A percentile compares a stretch with the other conserved stretches of the same genome.
phyloP scores from a whole-genome alignment of 2,888 invertebrate genomes.

The Drosophila emarginata region DNA sequence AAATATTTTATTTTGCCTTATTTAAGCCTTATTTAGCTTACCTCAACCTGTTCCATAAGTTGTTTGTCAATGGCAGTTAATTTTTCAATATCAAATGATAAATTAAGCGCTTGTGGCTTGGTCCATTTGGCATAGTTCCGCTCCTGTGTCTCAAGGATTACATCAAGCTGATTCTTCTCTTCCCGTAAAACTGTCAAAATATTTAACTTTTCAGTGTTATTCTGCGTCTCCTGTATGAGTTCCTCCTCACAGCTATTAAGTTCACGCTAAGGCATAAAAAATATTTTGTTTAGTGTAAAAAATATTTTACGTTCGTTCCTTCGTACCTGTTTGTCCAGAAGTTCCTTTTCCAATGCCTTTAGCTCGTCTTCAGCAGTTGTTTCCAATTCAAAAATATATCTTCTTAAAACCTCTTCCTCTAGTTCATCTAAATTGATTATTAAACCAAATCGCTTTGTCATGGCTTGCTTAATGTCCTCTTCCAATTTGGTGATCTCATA shows the following conservation, averaged over 20 bases:
- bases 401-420: constrained; percentile 84
- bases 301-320: background rate
- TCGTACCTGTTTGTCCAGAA: constrained; percentile 81
- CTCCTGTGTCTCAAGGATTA: constrained; percentile 81
- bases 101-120: constrained; percentile 61
- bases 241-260: constrained; percentile 76
- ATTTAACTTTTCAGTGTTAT: constrained; percentile 84
- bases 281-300: no score
- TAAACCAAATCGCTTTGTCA: constrained; percentile 85
- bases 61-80: constrained; percentile 79
- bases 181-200: constrained; percentile 84
- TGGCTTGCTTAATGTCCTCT: constrained; percentile 83
- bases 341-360: constrained; percentile 82
- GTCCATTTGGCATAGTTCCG: constrained; percentile 72
- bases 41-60: constrained; percentile 84
- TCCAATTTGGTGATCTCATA: constrained; percentile 84
- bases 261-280: constrained; percentile 30
- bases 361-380: constrained; percentile 83
- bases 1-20: background rate
- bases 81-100: constrained; percentile 76
- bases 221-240: constrained; percentile 83
- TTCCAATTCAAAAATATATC: constrained; percentile 84
- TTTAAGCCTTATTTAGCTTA: constrained; percentile 45
- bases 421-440: constrained; percentile 84
- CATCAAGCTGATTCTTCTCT: constrained; percentile 83